A percentile compares a stretch with the other conserved stretches of the same genome.
These are phyloP conservation scores for Rhopalosiphum maidis DNA, from an alignment of 1,140 invertebrate genomes.

Conservation along the genomic window DNA sequence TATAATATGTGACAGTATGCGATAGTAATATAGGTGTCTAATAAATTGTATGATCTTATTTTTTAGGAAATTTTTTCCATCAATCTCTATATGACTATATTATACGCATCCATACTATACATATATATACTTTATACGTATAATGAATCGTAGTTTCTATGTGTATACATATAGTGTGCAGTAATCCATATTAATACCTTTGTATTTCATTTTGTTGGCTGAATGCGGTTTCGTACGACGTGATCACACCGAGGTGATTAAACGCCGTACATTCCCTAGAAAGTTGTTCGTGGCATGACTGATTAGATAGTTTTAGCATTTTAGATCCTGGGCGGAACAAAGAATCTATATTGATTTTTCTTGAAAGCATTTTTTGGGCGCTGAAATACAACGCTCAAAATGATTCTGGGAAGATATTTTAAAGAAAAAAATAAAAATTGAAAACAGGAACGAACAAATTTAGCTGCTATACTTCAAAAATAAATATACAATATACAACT, in stretches of 20 bases:
- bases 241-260: neutral
- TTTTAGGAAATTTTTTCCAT: neutral
- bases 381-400: neutral
- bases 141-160: neutral
- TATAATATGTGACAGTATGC: too few species aligned
- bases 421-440: neutral
- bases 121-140: neutral
- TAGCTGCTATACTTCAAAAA: neutral
- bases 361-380: neutral
- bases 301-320: neutral
- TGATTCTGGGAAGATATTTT: neutral
- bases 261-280: neutral
- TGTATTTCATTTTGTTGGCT: neutral
- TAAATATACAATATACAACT: neutral
- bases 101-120: neutral
- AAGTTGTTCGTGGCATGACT: neutral
- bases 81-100: neutral
- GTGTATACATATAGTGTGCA: neutral
- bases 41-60: neutral
- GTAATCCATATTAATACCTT: slow-evolving; percentile 16
- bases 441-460: too few species aligned
- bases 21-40: too few species aligned
- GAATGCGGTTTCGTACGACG: neutral
- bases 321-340: neutral
- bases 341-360: neutral